Base-by-base conservation (phyloP, 2,113 vertebrate genomes). In the Malurus alboscapulatus region DNA sequence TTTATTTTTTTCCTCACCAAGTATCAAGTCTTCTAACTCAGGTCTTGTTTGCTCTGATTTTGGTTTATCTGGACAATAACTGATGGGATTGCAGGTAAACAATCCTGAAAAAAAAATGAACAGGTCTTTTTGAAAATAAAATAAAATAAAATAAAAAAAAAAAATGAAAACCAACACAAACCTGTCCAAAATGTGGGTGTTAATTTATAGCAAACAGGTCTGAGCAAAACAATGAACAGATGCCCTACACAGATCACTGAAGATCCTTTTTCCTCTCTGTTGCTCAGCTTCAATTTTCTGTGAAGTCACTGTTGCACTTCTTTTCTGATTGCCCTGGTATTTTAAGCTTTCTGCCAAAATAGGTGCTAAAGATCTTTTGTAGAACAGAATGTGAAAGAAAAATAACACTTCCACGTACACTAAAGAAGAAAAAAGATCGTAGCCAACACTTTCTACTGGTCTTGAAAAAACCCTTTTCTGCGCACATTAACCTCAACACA, bases 351-450 rank as follows among this genome's bases (percentile, higher is more conserved):
- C 87, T 89, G 84, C 66, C 66, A 80, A 87, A 95, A 92, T 24
- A 91, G 84, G 81, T 83, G 78, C 67, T 90, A 62, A 85, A 83
- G 87, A 87, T 84, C 81, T 89, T 94, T 85, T 87, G 66, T 91
- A 85, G 91, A 93, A 94, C 57, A 93, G 89, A 84, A 69, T 47
- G 84, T 54, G 66, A 82, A 92, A 77, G 51, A 66, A 94, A 89
- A 91, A 58, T 74, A 82, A 66, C 80, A 84, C 32, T 71, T 71
- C 26, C 34, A 77, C 4, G 6, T 93, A 71, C 15, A 45, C 58
- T 84, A 83, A 87, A 87, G 48, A 76, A 63, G 40, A 61, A 87
- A 40, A 80, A 88, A 84, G 42, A 88, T 88, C 51, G 65, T 26
- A 94, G 73, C 69, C 73, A 82, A 67, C 78, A 65, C 59, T 78